Percentiles rank a stretch among this genome's conserved stretches.
These are phyloP conservation scores for Amiota minor DNA, from an alignment of 2,888 invertebrate species.

Conservation along the genomic window DNA sequence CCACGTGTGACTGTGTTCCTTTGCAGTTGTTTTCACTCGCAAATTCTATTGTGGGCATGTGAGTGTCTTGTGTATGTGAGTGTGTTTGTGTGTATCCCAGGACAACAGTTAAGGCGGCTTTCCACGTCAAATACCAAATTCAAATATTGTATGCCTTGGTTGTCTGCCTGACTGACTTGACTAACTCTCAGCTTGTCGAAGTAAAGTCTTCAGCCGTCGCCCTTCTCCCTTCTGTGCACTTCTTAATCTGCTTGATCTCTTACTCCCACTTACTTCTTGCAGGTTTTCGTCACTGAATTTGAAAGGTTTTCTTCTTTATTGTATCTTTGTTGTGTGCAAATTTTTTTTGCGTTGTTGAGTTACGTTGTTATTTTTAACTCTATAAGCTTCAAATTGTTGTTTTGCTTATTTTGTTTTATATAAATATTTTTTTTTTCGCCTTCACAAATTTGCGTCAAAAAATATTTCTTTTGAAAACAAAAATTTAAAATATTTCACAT, in stretches of 20 bases:
- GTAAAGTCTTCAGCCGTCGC: slow-evolving; percentile 46
- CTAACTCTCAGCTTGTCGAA: neutral
- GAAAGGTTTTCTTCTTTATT: slow-evolving; percentile 45
- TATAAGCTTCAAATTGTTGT: neutral
- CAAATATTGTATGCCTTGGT: slow-evolving; percentile 48
- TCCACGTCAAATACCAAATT: slow-evolving; percentile 39
- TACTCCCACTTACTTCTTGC: neutral
- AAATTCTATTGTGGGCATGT: slow-evolving; percentile 55
- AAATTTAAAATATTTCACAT: neutral
- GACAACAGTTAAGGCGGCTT: slow-evolving; percentile 55
- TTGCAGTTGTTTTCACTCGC: slow-evolving; percentile 37
- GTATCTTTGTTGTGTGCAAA: slow-evolving; percentile 25
- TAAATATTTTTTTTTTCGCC: slow-evolving; percentile 21
- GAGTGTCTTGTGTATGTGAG: too few species aligned
- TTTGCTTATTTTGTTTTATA: slow-evolving; percentile 8
- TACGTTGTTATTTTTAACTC: slow-evolving; percentile 1
- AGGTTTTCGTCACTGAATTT: neutral
- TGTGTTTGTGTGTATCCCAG: slow-evolving; percentile 46
- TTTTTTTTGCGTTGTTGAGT: slow-evolving; percentile 6
- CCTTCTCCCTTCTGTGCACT: slow-evolving; percentile 18
- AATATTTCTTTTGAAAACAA: neutral
- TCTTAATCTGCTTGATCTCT: neutral
- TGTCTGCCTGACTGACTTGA: slow-evolving; percentile 8
- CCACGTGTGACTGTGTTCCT: slow-evolving; percentile 31
- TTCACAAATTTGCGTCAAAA: neutral